Conservation (phyloP, 1,140 invertebrate species). For the Pseudomyrmex dendroicus region DNA sequence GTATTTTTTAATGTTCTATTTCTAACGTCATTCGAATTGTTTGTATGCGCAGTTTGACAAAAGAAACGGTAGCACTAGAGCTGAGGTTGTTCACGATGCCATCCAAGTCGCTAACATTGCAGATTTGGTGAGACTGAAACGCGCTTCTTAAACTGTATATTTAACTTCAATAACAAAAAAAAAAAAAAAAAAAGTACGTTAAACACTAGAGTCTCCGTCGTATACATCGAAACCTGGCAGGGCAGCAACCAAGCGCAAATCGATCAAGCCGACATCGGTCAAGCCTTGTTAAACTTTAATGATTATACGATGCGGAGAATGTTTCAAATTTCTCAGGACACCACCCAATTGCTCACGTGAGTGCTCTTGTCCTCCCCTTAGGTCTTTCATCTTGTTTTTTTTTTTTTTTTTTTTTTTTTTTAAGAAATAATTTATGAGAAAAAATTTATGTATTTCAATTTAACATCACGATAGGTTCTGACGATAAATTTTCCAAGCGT, state of each 20-base stretch:
- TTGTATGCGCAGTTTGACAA: slow-evolving; percentile 90
- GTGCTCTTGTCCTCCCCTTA: slow-evolving; percentile 74
- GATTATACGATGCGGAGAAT: slow-evolving; percentile 94
- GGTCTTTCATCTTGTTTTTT: neutral
- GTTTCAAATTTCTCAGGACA: slow-evolving; percentile 93
- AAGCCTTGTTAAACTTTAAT: slow-evolving; percentile 95
- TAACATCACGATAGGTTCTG: too few species aligned
- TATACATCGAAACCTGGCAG: slow-evolving; percentile 98
- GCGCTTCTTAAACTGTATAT: neutral
- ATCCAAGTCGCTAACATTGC: slow-evolving; percentile 98
- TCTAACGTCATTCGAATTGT: slow-evolving; percentile 6
- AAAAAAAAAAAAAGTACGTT: slow-evolving; percentile 87
- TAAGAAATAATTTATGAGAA: neutral
- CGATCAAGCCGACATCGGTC: slow-evolving; percentile 92
- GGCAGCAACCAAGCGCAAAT: slow-evolving; percentile 93
- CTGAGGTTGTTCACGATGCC: slow-evolving; percentile 96
- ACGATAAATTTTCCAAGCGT: too few species aligned
- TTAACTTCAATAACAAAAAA: neutral
- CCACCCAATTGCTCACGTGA: slow-evolving; percentile 96
- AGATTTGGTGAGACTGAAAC: slow-evolving; percentile 90
- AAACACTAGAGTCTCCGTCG: slow-evolving; percentile 96
- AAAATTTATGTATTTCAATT: too few species aligned
- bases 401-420: neutral
- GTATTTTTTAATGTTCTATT: neutral
- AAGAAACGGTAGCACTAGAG: slow-evolving; percentile 94